Conservation (phyloP, 2,888 invertebrate species). For the Volucella inflata region DNA sequence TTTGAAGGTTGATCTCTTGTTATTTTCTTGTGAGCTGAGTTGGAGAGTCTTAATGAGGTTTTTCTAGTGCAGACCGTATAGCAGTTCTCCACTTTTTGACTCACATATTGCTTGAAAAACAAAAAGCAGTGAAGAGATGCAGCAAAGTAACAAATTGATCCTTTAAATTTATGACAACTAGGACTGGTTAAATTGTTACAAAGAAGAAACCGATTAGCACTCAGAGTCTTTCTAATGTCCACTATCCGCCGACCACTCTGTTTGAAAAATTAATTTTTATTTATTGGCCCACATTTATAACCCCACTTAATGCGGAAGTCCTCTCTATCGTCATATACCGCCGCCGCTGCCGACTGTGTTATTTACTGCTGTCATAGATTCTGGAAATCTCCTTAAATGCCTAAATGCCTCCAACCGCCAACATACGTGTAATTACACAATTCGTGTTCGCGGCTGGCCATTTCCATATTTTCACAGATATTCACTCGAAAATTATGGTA, state of each 20-base stretch:
- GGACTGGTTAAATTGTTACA: too few species aligned
- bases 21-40: too few species aligned
- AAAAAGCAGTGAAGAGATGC: too few species aligned
- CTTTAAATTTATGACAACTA: too few species aligned
- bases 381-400: slow-evolving; percentile 21
- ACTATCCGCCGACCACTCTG: too few species aligned
- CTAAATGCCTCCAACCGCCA: slow-evolving; percentile 13
- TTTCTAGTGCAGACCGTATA: too few species aligned
- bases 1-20: too few species aligned
- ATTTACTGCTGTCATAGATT: slow-evolving; percentile 21
- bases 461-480: slow-evolving; percentile 41
- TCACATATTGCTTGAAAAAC: too few species aligned
- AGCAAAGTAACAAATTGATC: too few species aligned
- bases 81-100: too few species aligned
- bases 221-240: not conserved
- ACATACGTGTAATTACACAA: slow-evolving; percentile 40
- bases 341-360: slow-evolving; percentile 2
- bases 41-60: too few species aligned
- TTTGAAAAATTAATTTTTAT: not conserved
- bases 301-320: slow-evolving; percentile 28
- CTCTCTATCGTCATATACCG: not conserved
- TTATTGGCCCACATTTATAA: slow-evolving; percentile 13
- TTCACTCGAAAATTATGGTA: slow-evolving; percentile 57
- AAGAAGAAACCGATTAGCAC: not conserved
- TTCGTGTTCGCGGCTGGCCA: slow-evolving; percentile 18